A percentile compares a stretch with the other conserved stretches of the same genome.
Conservation (phyloP, 2,888 invertebrate species). For the Drosophila nigritarsus region DNA sequence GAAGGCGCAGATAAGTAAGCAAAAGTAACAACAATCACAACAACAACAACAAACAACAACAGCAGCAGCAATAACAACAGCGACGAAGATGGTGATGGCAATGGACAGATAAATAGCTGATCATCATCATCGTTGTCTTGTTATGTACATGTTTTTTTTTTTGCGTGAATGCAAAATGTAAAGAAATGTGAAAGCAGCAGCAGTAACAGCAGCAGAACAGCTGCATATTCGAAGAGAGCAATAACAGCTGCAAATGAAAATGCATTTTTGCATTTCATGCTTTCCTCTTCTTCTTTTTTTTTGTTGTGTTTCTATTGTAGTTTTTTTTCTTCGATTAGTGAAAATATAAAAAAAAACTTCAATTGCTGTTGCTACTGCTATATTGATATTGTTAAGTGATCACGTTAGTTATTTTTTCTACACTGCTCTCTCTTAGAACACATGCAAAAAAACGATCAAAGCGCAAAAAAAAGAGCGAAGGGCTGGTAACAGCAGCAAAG, state of each 20-base stretch:
- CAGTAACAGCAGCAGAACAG: slow-evolving; percentile 24
- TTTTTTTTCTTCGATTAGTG: slow-evolving; percentile 26
- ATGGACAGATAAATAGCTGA: slow-evolving; percentile 24
- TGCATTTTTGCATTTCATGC: slow-evolving; percentile 5
- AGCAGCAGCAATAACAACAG: slow-evolving; percentile 15
- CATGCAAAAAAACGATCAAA: slow-evolving; percentile 17
- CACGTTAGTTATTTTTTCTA: slow-evolving; percentile 11
- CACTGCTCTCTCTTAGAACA: slow-evolving; percentile 5
- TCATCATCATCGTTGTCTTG: slow-evolving; percentile 21
- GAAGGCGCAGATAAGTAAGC: slow-evolving; percentile 75
- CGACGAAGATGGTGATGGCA: slow-evolving; percentile 25
- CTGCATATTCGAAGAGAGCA: slow-evolving; percentile 18
- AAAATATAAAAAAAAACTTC: slow-evolving; percentile 23
- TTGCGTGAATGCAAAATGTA: slow-evolving; percentile 38
- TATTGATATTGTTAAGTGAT: slow-evolving; percentile 20
- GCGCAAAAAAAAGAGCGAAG: background rate
- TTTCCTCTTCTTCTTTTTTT: slow-evolving; percentile 14
- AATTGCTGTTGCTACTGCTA: slow-evolving; percentile 20
- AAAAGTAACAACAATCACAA: slow-evolving; percentile 40
- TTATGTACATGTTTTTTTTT: slow-evolving; percentile 31
- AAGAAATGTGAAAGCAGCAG: slow-evolving; percentile 31
- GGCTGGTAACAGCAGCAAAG: slow-evolving; percentile 27
- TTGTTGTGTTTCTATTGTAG: slow-evolving; percentile 3
- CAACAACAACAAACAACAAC: slow-evolving; percentile 13
- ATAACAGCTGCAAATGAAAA: slow-evolving; percentile 19